These are phyloP conservation scores for Coecobrya sp. DNA, from an alignment of 2,888 invertebrate species.

Conservation along the genomic window DNA sequence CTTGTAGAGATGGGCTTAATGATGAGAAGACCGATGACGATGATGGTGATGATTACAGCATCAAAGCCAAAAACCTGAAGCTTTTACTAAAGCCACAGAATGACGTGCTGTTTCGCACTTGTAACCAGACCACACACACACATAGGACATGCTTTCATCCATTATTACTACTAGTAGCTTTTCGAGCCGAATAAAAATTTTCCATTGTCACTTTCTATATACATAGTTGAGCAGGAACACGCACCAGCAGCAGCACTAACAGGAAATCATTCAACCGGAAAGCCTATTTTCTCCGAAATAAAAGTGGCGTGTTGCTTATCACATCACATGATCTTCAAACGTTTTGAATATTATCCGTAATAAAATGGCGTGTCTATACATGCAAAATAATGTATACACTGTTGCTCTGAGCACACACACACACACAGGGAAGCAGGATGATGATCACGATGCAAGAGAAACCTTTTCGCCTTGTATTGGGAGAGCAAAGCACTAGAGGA, in stretches of 20 bases:
- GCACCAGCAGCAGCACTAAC: too few species aligned
- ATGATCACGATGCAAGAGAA: constrained; percentile 2
- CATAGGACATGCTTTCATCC: background rate
- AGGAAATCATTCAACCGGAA: constrained; percentile 26
- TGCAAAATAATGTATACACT: constrained; percentile 7
- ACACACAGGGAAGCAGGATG: too few species aligned
- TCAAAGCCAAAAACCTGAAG: background rate
- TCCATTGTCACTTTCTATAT: constrained; percentile 30
- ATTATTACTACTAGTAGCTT: background rate
- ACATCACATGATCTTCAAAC: constrained; percentile 14
- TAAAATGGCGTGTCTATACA: constrained; percentile 14
- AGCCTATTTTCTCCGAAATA: background rate
- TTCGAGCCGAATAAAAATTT: background rate
- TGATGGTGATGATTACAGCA: background rate
- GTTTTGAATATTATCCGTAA: constrained; percentile 64
- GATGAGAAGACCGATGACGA: background rate
- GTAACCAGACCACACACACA: background rate
- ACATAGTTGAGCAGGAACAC: background rate
- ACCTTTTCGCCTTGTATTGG: background rate
- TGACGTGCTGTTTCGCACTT: background rate
- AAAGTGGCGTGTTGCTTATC: constrained; percentile 35
- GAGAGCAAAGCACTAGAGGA: background rate
- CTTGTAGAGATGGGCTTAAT: background rate
- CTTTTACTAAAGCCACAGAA: background rate
- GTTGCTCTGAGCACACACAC: constrained; percentile 1